Conservation (phyloP, 1,140 invertebrate species). For the Platyscapa corneri region DNA sequence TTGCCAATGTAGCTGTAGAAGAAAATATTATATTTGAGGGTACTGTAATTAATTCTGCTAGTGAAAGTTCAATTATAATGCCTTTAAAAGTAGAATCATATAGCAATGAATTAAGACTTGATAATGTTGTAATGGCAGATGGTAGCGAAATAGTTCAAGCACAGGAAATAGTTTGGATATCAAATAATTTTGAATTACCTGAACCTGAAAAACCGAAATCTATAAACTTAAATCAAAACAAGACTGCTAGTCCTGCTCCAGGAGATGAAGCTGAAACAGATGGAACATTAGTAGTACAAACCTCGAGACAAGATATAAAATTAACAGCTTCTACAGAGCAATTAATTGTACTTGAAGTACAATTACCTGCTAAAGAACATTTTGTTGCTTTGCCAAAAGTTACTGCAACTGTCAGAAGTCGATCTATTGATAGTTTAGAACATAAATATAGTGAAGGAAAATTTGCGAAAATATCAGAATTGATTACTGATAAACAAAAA, state of each 20-base stretch:
- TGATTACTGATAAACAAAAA: slow-evolving; percentile 63
- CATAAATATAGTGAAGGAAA: slow-evolving; percentile 13
- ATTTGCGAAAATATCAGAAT: slow-evolving; percentile 59
- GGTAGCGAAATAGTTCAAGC: slow-evolving; percentile 39
- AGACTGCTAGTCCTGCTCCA: slow-evolving; percentile 25
- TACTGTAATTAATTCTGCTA: slow-evolving; percentile 23
- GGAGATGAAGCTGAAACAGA: slow-evolving; percentile 45
- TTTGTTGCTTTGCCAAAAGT: neutral
- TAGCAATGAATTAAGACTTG: slow-evolving; percentile 21
- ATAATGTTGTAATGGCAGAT: slow-evolving; percentile 26
- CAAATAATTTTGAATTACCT: slow-evolving; percentile 32
- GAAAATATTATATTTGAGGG: slow-evolving; percentile 39
- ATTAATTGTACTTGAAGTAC: slow-evolving; percentile 47
- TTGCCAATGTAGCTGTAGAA: neutral
- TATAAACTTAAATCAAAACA: slow-evolving; percentile 8
- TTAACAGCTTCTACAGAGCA: slow-evolving; percentile 19
- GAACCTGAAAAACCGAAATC: slow-evolving; percentile 39
- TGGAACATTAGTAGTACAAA: slow-evolving; percentile 36
- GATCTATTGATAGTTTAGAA: slow-evolving; percentile 18
- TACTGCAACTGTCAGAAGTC: neutral
- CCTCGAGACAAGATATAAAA: slow-evolving; percentile 6
- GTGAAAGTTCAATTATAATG: slow-evolving; percentile 38
- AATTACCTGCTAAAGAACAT: slow-evolving; percentile 44
- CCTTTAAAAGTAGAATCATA: slow-evolving; percentile 31
- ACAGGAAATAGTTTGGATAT: slow-evolving; percentile 47